A percentile compares a stretch with the other conserved stretches of the same genome.
phyloP scores from a whole-genome alignment of 2,888 invertebrate species.

The Synanthedon tipuliformis region DNA sequence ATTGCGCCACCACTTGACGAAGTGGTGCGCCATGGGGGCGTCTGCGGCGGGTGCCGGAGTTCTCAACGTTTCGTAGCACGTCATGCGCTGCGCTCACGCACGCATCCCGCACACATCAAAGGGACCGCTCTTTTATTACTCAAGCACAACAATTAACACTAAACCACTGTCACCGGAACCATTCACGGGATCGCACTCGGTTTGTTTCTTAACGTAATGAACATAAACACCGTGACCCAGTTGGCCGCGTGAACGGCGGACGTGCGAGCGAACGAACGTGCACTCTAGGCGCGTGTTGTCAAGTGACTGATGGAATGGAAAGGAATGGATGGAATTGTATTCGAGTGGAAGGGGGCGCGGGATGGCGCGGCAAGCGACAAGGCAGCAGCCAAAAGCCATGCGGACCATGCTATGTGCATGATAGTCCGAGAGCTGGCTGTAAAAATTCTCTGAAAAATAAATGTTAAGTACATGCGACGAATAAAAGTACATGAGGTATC shows the following conservation, averaged over 20 bases:
- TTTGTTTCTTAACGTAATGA: constrained; percentile 28
- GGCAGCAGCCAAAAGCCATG: constrained; percentile 10
- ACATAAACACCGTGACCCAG: constrained; percentile 55
- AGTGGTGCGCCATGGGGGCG: constrained; percentile 79
- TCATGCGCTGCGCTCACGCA: constrained; percentile 72
- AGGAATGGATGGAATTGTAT: constrained; percentile 13
- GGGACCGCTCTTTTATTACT: constrained; percentile 52
- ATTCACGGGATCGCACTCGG: constrained; percentile 42
- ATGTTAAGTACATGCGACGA: neutral
- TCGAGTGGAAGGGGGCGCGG: constrained; percentile 22
- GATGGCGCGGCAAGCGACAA: constrained; percentile 20
- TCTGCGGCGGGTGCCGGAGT: constrained; percentile 67
- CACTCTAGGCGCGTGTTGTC: constrained; percentile 39
- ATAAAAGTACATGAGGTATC: too few species aligned
- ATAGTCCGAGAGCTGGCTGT: too few species aligned
- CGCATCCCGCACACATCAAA: constrained; percentile 67
- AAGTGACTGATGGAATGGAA: constrained; percentile 49
- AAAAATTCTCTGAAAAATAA: neutral
- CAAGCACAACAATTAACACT: constrained; percentile 28
- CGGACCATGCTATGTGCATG: too few species aligned
- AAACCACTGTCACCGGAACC: constrained; percentile 43
- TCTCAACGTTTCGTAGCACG: constrained; percentile 71
- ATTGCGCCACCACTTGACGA: constrained; percentile 82
- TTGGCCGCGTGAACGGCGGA: constrained; percentile 56
- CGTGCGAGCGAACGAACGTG: constrained; percentile 28